Evolutionary conservation across 2,113 vertebrate genomes (phyloP).

Genomic region (Malurus melanocephalus): DNA sequence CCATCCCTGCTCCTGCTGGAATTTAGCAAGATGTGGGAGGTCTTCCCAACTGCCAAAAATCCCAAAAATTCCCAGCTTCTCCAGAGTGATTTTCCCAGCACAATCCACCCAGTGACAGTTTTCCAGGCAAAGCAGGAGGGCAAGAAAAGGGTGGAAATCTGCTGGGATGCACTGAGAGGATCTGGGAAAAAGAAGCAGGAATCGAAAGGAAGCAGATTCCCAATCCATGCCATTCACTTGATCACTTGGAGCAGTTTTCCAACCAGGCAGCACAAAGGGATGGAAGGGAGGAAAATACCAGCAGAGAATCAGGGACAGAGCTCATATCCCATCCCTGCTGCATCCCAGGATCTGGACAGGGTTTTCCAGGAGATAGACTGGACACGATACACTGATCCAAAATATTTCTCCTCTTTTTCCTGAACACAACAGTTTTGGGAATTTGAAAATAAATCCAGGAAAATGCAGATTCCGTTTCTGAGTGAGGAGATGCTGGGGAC

Average conservation of each 20-base stretch:
- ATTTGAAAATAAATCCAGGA: neutral
- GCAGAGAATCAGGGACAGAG: fast-evolving
- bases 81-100: neutral
- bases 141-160: neutral
- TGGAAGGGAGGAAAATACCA: neutral
- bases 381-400: fast-evolving
- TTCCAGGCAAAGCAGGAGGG: neutral
- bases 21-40: neutral
- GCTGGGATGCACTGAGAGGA: neutral
- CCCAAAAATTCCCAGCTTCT: neutral
- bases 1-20: neutral
- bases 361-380: neutral
- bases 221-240: fast-evolving
- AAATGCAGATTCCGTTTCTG: neutral
- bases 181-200: neutral
- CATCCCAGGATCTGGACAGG: neutral
- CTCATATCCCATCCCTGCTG: neutral
- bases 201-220: neutral
- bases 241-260: neutral
- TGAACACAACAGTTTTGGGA: neutral
- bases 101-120: neutral
- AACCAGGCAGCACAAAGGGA: neutral
- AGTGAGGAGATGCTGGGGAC: fast-evolving
- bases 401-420: neutral
- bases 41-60: neutral